A percentile compares a stretch with the other conserved stretches of the same genome.
Conservation (phyloP, 2,797 vertebrate species). For the Argya squamiceps region DNA sequence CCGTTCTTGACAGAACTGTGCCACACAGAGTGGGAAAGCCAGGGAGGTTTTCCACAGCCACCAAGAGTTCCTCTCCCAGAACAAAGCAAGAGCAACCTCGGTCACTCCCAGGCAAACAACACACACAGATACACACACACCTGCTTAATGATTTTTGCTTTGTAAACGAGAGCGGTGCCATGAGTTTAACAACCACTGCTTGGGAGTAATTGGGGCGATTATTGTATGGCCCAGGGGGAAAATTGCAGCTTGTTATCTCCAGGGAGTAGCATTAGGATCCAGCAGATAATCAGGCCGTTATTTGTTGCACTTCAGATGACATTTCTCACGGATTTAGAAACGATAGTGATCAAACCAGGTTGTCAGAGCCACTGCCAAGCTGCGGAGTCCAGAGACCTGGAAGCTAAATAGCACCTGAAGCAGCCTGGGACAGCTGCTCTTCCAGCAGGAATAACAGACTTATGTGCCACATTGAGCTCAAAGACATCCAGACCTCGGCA, state of each 20-base stretch:
- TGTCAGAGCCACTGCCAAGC: not conserved
- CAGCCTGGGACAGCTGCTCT: not conserved
- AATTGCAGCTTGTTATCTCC: conserved; percentile 64
- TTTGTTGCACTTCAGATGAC: conserved; percentile 64
- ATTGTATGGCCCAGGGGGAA: conserved; percentile 56
- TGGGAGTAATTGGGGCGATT: conserved; percentile 66
- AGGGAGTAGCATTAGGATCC: conserved; percentile 60
- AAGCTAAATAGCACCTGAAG: not conserved
- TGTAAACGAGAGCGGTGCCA: conserved; percentile 32
- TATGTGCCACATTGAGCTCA: not conserved
- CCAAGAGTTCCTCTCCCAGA: not conserved
- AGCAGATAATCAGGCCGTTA: conserved; percentile 57
- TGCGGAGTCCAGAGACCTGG: not conserved
- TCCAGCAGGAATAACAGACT: not conserved
- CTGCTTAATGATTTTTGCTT: conserved; percentile 67
- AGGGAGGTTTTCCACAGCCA: not conserved
- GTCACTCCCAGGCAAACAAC: not conserved
- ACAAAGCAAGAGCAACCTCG: not conserved
- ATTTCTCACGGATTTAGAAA: conserved; percentile 31
- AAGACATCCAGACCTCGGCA: not conserved
- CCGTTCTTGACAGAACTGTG: not conserved
- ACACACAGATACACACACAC: not conserved
- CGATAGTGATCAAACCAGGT: not conserved
- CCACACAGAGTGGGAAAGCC: not conserved
- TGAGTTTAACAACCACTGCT: conserved; percentile 67